A percentile compares a stretch with the other conserved stretches of the same genome.
phyloP scores from a whole-genome alignment of 2,113 vertebrate genomes.

The Anser brachyrhynchus region DNA sequence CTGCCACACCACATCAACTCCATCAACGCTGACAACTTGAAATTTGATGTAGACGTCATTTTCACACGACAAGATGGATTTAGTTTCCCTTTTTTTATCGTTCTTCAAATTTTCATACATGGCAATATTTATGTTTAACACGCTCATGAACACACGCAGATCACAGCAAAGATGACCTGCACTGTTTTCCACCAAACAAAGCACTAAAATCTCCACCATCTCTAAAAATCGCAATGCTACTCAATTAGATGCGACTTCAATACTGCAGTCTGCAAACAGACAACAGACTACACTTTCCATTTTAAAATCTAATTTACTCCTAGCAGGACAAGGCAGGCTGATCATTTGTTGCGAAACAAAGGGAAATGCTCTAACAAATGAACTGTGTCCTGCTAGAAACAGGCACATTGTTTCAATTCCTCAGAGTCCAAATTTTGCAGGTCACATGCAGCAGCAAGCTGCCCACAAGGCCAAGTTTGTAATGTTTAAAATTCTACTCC shows the following conservation, averaged over 20 bases:
- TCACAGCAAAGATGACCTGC: not conserved
- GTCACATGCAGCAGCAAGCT: not conserved
- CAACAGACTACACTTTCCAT: not conserved
- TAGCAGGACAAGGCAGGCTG: conserved; percentile 13
- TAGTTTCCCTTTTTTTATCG: not conserved
- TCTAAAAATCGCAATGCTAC: not conserved
- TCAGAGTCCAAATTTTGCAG: not conserved
- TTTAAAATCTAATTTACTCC: conserved; percentile 44
- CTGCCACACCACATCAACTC: conserved; percentile 40
- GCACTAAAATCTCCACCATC: not conserved
- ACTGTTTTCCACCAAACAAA: not conserved
- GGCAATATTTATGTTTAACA: conserved; percentile 29
- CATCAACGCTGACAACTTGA: conserved; percentile 39
- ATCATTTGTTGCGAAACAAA: conserved; percentile 29
- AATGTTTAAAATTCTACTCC: not conserved
- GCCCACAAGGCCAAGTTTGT: not conserved
- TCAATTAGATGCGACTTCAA: not conserved
- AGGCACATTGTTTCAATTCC: conserved; percentile 23
- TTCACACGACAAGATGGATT: conserved; percentile 14
- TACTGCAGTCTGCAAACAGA: not conserved
- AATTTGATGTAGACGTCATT: conserved; percentile 25
- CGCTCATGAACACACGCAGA: not conserved
- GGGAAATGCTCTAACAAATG: conserved; percentile 9
- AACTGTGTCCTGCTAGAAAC: conserved; percentile 32
- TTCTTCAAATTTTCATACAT: not conserved